A percentile compares a stretch with the other conserved stretches of the same genome.
Conservation (phyloP, 2,797 vertebrate species). For the Oreochromis grahami region DNA sequence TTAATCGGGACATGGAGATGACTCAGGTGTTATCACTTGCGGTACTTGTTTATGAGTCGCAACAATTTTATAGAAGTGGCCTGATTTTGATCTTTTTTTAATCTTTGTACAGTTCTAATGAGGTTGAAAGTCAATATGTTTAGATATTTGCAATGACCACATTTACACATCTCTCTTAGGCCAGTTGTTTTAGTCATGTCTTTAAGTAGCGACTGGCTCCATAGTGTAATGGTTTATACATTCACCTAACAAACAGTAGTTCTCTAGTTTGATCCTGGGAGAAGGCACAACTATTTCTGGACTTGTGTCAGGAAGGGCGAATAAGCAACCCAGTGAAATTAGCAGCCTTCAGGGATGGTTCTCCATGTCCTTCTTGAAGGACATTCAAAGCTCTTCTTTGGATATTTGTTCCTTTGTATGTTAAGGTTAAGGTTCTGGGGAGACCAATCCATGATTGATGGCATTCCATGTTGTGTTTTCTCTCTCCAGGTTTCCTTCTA, state of each 20-base stretch:
- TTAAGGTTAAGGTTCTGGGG: neutral
- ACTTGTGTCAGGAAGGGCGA: neutral
- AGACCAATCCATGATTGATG: neutral
- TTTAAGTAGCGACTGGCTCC: neutral
- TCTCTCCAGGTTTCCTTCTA: neutral
- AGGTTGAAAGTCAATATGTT: neutral
- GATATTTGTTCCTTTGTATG: neutral
- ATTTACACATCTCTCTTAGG: neutral
- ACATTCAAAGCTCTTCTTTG: neutral
- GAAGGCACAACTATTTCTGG: neutral
- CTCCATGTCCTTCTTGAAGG: neutral
- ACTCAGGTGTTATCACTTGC: neutral
- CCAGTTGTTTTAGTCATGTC: neutral
- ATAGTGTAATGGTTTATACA: neutral
- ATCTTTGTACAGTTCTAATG: neutral
- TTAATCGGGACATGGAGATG: neutral
- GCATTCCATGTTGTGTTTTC: neutral
- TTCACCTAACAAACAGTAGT: neutral
- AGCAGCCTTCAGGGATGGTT: neutral
- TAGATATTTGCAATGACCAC: rapidly evolving
- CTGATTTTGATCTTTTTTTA: neutral
- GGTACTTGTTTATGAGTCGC: neutral
- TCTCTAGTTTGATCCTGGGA: neutral
- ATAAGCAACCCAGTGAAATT: neutral
- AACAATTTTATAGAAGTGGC: neutral